A percentile compares a stretch with the other conserved stretches of the same genome.
phyloP scores from a whole-genome alignment of 2,888 invertebrate genomes.

The Harpalus rubripes region DNA sequence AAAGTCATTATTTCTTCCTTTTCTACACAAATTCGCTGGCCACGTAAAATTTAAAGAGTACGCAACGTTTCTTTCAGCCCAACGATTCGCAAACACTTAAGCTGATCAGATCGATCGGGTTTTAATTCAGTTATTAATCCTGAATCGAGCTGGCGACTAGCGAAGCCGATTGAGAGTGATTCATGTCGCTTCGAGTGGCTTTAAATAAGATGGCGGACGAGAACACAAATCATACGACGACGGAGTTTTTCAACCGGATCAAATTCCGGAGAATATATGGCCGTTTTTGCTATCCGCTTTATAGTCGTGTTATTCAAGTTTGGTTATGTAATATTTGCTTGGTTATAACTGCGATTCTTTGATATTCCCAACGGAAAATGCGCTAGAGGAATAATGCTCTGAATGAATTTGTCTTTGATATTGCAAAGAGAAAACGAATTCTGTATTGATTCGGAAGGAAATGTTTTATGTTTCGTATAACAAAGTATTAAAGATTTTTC shows the following conservation, averaged over 20 bases:
- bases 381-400: no score
- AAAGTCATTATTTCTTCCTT: constrained; percentile 57
- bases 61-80: constrained; percentile 3
- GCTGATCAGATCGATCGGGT: constrained; percentile 42
- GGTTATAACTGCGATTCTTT: background rate
- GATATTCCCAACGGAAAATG: constrained; percentile 5
- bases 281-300: constrained; percentile 47
- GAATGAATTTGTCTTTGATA: no score
- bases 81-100: constrained; percentile 54
- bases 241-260: constrained; percentile 53
- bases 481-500: no score
- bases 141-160: constrained; percentile 51
- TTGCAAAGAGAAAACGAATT: no score
- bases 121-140: constrained; percentile 60
- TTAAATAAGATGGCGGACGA: constrained; percentile 35
- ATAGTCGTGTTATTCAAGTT: constrained; percentile 43
- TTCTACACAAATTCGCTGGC: constrained; percentile 51
- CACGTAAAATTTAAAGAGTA: constrained; percentile 39
- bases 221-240: constrained; percentile 49
- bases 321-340: constrained; percentile 9
- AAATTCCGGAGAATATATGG: constrained; percentile 52
- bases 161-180: constrained; percentile 4
- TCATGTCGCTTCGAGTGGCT: constrained; percentile 36
- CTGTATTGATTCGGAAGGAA: no score
- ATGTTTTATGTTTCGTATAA: no score